These are phyloP conservation scores for Drosophila borealis DNA, from an alignment of 2,888 invertebrate genomes.

Conservation along the genomic window DNA sequence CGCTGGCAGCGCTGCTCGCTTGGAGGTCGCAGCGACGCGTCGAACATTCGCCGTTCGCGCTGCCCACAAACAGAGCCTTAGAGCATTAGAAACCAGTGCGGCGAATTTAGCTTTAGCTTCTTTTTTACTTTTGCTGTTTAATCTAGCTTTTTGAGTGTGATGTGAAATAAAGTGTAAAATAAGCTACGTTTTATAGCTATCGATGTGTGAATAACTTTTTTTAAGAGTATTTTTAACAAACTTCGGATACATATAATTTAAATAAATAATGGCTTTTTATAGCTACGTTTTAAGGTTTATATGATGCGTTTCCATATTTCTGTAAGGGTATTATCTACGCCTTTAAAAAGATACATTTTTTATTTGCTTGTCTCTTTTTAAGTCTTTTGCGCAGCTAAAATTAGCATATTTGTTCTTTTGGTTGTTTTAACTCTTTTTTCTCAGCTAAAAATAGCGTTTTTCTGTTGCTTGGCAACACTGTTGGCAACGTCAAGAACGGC, in stretches of 20 bases:
- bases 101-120: not conserved
- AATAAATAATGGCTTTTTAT: no score
- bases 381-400: no score
- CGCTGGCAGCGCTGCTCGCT: constrained; percentile 48
- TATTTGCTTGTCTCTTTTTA: no score
- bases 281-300: no score
- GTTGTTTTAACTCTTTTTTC: not conserved
- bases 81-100: constrained; percentile 36
- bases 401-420: not conserved
- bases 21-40: constrained; percentile 64
- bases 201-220: no score
- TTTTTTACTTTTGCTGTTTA: not conserved
- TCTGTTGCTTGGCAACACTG: constrained; percentile 22
- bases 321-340: no score
- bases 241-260: no score
- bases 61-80: constrained; percentile 34
- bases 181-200: no score
- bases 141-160: constrained; percentile 3
- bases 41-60: constrained; percentile 25
- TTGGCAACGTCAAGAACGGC: constrained; percentile 3
- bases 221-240: no score
- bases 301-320: no score
- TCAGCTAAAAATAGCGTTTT: constrained; percentile 21
- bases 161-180: not conserved
- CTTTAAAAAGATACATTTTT: no score